Percentiles rank a stretch among this genome's conserved stretches.
phyloP scores from a whole-genome alignment of 64 coral and sea anemone species.

The Montipora cactus region DNA sequence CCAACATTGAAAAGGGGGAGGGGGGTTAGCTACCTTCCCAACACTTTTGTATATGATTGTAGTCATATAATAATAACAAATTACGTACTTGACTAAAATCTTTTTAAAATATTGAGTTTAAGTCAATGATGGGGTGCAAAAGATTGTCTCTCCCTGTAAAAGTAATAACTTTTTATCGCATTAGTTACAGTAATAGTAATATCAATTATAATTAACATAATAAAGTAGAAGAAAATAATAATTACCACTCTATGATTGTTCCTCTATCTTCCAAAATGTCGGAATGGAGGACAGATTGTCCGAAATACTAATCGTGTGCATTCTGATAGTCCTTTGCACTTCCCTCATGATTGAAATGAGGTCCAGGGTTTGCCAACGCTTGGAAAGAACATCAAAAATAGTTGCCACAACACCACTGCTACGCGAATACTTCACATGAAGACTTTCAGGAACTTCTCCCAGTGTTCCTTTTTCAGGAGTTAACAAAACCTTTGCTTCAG shows the following conservation, averaged over 20 bases:
- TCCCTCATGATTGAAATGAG: conserved; percentile 27
- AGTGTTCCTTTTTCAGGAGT: neutral
- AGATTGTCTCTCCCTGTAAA: too few relatives aligned
- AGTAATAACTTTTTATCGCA: too few relatives aligned
- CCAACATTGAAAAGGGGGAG: too few relatives aligned
- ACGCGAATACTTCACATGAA: neutral
- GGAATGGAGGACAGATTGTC: conserved; percentile 1
- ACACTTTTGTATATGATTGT: too few relatives aligned
- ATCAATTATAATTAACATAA: too few relatives aligned
- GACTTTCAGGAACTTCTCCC: neutral
- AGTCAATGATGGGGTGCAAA: too few relatives aligned
- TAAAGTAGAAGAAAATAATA: neutral
- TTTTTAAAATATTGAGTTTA: too few relatives aligned
- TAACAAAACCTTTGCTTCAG: neutral
- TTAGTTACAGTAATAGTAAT: too few relatives aligned
- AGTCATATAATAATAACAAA: too few relatives aligned
- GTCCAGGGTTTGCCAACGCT: conserved; percentile 28
- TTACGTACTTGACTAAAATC: too few relatives aligned
- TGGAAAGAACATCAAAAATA: neutral
- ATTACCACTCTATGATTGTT: neutral
- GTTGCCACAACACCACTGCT: neutral
- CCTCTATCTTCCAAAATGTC: neutral
- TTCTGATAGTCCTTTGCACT: neutral
- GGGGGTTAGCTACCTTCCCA: too few relatives aligned
- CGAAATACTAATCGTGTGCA: neutral